These are phyloP conservation scores for Flabesymbios commensalis DNA, from an alignment of 2,888 invertebrate genomes.

Conservation along the genomic window DNA sequence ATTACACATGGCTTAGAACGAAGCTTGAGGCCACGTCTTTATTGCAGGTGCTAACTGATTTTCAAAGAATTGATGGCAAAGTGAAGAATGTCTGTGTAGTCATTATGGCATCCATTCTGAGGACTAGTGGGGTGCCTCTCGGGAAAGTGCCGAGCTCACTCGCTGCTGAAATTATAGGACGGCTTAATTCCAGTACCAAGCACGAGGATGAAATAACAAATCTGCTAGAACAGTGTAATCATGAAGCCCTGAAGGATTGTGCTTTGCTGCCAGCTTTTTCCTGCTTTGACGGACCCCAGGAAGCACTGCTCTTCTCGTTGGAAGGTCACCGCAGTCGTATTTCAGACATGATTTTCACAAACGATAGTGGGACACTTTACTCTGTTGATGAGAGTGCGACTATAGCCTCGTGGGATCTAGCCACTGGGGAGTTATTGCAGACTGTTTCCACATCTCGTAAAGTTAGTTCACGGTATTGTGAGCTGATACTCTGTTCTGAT, in stretches of 20 bases:
- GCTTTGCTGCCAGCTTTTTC: conserved; percentile 32
- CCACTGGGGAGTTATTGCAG: conserved; percentile 29
- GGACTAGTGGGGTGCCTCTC: conserved; percentile 26
- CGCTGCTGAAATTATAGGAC: conserved; percentile 86
- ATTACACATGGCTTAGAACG: conserved; percentile 94
- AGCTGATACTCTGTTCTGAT: not conserved
- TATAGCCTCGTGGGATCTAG: conserved; percentile 35
- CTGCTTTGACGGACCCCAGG: conserved; percentile 33
- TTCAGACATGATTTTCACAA: conserved; percentile 27
- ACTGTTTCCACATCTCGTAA: too few relatives aligned
- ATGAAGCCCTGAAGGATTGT: conserved; percentile 75
- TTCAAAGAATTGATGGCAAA: conserved; percentile 55
- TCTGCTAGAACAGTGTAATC: conserved; percentile 83
- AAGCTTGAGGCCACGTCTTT: conserved; percentile 90
- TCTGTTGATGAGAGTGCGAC: too few relatives aligned
- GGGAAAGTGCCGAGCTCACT: conserved; percentile 59
- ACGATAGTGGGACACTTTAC: too few relatives aligned
- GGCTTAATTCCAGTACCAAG: conserved; percentile 86
- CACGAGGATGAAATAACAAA: conserved; percentile 75
- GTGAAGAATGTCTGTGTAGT: conserved; percentile 8
- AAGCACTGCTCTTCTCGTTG: conserved; percentile 30
- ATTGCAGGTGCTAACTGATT: conserved; percentile 89
- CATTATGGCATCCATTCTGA: conserved; percentile 18
- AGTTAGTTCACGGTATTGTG: too few relatives aligned
- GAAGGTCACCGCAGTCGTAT: conserved; percentile 30